phyloP scores from a whole-genome alignment of 2,888 invertebrate species.

The Leptogaster cylindrica region DNA sequence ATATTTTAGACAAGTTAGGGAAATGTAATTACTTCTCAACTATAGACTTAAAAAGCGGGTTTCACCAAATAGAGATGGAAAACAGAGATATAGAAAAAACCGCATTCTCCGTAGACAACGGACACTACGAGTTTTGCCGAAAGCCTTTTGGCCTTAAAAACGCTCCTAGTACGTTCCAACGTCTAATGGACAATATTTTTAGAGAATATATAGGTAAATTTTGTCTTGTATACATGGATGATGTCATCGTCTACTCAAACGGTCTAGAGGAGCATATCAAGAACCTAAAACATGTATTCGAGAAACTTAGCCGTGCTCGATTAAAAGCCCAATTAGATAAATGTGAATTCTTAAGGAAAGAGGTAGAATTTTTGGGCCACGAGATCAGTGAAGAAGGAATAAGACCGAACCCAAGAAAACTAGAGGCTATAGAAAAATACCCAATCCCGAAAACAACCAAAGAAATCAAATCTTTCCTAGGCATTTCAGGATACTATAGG shows the following conservation, averaged over 20 bases:
- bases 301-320: constrained; percentile 45
- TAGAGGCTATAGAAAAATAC: constrained; percentile 45
- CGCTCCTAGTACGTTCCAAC: constrained; percentile 47
- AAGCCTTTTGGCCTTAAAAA: constrained; percentile 48
- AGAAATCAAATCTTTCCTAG: constrained; percentile 47
- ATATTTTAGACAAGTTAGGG: too few species aligned
- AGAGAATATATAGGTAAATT: constrained; percentile 49
- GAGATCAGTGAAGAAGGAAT: constrained; percentile 48
- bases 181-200: constrained; percentile 50
- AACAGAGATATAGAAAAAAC: constrained; percentile 47
- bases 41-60: too few species aligned
- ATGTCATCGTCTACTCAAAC: constrained; percentile 49
- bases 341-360: constrained; percentile 50
- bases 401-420: constrained; percentile 49
- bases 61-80: constrained; percentile 46
- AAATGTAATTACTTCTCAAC: too few species aligned
- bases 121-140: constrained; percentile 49
- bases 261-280: constrained; percentile 51
- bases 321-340: constrained; percentile 51
- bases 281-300: constrained; percentile 45
- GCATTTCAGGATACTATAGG: constrained; percentile 46
- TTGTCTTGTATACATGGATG: constrained; percentile 54
- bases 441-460: constrained; percentile 42
- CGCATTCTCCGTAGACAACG: constrained; percentile 48
- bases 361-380: constrained; percentile 52